Percentiles rank a stretch among this genome's conserved stretches.
These are phyloP conservation scores for Mustela erminea DNA, from an alignment of 2,797 vertebrate genomes.

Conservation along the genomic window DNA sequence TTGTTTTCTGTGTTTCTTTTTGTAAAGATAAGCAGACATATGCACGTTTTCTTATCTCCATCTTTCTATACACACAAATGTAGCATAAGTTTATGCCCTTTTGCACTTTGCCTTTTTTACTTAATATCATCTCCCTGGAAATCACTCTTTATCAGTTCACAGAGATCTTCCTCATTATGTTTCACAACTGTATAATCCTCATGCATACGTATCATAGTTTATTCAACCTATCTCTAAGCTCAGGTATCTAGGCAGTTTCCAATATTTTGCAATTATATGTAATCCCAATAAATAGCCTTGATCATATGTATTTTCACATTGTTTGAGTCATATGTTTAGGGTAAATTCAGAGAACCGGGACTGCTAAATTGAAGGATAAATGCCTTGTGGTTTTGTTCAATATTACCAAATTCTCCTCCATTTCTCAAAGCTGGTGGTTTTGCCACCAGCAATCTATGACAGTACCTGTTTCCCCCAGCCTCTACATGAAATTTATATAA, in stretches of 20 bases:
- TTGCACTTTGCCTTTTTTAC: neutral
- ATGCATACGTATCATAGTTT: neutral
- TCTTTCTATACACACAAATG: neutral
- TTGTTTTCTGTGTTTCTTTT: constrained; percentile 18
- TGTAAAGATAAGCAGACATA: neutral
- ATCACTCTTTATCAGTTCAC: neutral
- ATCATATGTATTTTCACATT: constrained; percentile 1
- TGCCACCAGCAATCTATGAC: neutral
- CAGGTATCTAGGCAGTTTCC: neutral
- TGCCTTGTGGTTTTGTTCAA: neutral
- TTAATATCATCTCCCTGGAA: neutral
- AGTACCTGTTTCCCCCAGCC: neutral
- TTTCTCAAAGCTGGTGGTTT: too few species aligned
- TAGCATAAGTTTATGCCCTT: neutral
- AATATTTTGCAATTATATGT: constrained; percentile 30
- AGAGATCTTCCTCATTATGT: neutral
- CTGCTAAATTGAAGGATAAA: constrained; percentile 15
- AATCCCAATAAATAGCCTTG: neutral
- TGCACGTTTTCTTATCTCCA: neutral
- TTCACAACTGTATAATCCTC: neutral
- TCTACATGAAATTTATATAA: constrained; percentile 10
- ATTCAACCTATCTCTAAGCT: constrained; percentile 1
- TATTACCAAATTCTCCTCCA: neutral
- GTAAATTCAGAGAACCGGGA: neutral
- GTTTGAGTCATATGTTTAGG: neutral